phyloP scores from a whole-genome alignment of 1,140 invertebrate species.

The Euborellia annulipes region DNA sequence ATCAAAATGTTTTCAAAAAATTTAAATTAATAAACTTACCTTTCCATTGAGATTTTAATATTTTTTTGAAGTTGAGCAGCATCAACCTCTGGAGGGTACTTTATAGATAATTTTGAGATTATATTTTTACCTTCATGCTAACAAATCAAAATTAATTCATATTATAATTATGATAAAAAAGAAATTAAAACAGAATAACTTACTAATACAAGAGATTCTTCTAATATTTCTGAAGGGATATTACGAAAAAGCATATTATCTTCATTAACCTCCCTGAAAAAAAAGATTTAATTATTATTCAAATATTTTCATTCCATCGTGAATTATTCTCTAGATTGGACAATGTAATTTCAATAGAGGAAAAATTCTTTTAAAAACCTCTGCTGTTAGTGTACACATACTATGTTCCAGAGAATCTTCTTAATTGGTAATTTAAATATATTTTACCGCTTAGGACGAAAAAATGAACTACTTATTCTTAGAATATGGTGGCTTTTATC shows the following conservation, averaged over 20 bases:
- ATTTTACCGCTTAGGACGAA: no score
- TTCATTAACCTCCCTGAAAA: constrained; percentile 55
- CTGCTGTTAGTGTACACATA: no score
- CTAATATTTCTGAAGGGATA: constrained; percentile 39
- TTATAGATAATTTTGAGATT: constrained; percentile 30
- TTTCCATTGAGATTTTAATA: constrained; percentile 42
- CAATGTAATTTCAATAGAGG: no score
- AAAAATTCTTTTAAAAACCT: no score
- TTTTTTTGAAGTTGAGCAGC: constrained; percentile 41
- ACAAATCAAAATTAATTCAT: constrained; percentile 12
- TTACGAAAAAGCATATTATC: constrained; percentile 54
- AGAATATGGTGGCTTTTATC: no score
- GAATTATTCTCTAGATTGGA: neutral
- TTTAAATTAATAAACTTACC: constrained; percentile 20
- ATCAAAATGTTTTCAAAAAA: neutral
- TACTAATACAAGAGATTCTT: constrained; percentile 32
- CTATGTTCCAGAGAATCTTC: no score
- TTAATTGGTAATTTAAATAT: no score
- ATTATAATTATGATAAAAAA: neutral
- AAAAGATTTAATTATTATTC: constrained; percentile 9
- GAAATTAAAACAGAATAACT: constrained; percentile 13
- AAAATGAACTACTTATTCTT: no score
- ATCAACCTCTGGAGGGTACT: constrained; percentile 47
- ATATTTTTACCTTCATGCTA: constrained; percentile 34
- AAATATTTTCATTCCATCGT: neutral